These are phyloP conservation scores for Saccostrea echinata DNA, from an alignment of 1,140 invertebrate genomes.

Conservation along the genomic window DNA sequence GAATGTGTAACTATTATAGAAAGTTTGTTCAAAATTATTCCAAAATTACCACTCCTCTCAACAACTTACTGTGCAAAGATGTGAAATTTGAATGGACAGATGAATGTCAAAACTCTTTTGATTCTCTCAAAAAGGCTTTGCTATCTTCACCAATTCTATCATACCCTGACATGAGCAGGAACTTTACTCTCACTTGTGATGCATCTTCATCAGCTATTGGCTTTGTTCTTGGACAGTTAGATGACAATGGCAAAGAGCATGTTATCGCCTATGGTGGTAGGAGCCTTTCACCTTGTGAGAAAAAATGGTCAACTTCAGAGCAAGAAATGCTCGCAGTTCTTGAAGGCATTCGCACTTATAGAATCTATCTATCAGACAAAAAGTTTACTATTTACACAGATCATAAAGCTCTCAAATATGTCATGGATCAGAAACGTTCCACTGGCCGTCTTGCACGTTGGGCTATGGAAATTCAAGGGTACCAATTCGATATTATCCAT, in stretches of 20 bases:
- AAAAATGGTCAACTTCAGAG: conserved; percentile 51
- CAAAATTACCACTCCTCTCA: conserved; percentile 38
- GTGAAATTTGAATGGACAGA: conserved; percentile 32
- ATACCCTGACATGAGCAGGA: conserved; percentile 51
- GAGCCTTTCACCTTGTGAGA: conserved; percentile 32
- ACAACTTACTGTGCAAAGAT: conserved; percentile 5
- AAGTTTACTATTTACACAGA: no score
- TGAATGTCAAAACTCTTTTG: conserved; percentile 37
- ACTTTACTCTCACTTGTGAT: conserved; percentile 59
- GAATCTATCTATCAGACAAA: no score
- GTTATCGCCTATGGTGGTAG: no score
- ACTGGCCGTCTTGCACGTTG: conserved; percentile 48
- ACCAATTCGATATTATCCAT: no score
- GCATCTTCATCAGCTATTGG: no score
- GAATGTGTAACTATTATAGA: conserved; percentile 47
- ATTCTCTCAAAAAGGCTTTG: conserved; percentile 49
- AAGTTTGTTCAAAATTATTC: no score
- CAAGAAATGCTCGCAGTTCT: no score
- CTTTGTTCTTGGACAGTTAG: conserved; percentile 53
- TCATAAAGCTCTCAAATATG: no score
- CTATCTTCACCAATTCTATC: conserved; percentile 56
- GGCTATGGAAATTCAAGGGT: no score
- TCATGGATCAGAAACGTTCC: conserved; percentile 39
- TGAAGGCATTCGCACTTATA: conserved; percentile 58
- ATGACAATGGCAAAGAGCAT: conserved; percentile 39